Evolutionary conservation across 2,797 vertebrate species (phyloP), one percentile per base, ranked within the genome.

Genomic region (Mycteria americana): DNA sequence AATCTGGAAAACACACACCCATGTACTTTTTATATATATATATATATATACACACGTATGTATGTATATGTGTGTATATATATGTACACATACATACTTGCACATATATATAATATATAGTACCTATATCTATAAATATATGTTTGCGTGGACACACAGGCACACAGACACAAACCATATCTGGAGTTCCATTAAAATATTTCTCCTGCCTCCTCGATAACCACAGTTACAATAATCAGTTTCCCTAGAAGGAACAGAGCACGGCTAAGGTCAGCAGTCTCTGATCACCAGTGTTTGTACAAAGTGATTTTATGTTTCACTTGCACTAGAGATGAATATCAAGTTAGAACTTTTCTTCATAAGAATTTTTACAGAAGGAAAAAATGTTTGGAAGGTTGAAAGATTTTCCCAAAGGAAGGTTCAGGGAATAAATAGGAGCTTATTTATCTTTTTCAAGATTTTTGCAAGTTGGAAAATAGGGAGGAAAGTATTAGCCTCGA

Each of bases 101-200:
- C 5, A 59, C 8, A 18, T 3, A 30, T 1, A 46, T 43, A 2
- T 23, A 81, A n/a, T 41, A 43, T 50, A 27, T 33, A 75, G 27
- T 43, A 51, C 28, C 21, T 59, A 59, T 33, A 39, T 41, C 4
- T 39, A 39, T 39, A 39, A 39, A 39, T 39, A 35, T 37, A 6
- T 46, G 23, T 59, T 65, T 79, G 45, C 14, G 2, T 56, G 41
- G 39, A 48, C 19, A 75, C 41, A 39, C 21, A 82, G 16, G 67
- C 11, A 41, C 16, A 68, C 11, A 46, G 17, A 82, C 24, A 51
- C 33, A 88, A 84, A 54, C 31, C 77, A 93, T 86, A 91, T 82
- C 73, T 95, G 70, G 74, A 93, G 41, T n/a, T 48, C 63, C 51
- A 93, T 89, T 92, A 84, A 96, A 89, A 88, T 93, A 85, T 30